These are phyloP conservation scores for Zenarchopterus dispar DNA, from an alignment of 2,797 vertebrate genomes.

Conservation along the genomic window DNA sequence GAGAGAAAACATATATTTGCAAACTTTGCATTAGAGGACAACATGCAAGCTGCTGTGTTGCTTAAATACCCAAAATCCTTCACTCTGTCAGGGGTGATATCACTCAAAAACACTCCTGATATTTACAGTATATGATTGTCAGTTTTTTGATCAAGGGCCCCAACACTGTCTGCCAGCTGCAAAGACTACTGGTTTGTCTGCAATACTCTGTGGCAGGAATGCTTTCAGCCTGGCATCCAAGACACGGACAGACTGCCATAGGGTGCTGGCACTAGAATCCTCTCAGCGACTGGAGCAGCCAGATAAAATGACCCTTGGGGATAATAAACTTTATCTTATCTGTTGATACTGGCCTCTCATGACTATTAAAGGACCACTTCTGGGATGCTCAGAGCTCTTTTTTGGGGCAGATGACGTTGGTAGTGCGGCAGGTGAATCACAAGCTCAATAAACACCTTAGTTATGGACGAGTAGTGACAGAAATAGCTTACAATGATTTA, in stretches of 20 bases:
- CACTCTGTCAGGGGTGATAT: too few species aligned
- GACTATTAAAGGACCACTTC: conserved; percentile 54
- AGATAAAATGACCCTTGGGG: conserved; percentile 60
- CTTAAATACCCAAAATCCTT: too few species aligned
- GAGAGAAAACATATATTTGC: too few species aligned
- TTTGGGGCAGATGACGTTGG: conserved; percentile 17
- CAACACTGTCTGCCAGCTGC: conserved; percentile 30
- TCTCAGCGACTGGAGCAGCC: conserved; percentile 50
- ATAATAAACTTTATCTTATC: conserved; percentile 65
- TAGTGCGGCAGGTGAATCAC: conserved; percentile 15
- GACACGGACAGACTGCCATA: conserved; percentile 59
- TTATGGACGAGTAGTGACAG: conserved; percentile 1
- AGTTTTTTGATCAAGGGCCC: neutral
- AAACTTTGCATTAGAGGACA: too few species aligned
- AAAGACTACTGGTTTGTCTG: conserved; percentile 45
- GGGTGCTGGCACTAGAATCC: conserved; percentile 51
- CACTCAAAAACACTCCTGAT: too few species aligned
- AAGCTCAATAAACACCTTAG: neutral
- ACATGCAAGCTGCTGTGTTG: too few species aligned
- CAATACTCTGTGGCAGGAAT: conserved; percentile 42
- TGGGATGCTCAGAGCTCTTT: conserved; percentile 30
- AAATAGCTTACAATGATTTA: conserved; percentile 3
- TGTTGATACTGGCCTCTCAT: conserved; percentile 35
- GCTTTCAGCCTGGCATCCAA: conserved; percentile 57
- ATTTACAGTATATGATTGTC: neutral